Conservation (phyloP, 2,888 invertebrate genomes). For the Nineta flava region DNA sequence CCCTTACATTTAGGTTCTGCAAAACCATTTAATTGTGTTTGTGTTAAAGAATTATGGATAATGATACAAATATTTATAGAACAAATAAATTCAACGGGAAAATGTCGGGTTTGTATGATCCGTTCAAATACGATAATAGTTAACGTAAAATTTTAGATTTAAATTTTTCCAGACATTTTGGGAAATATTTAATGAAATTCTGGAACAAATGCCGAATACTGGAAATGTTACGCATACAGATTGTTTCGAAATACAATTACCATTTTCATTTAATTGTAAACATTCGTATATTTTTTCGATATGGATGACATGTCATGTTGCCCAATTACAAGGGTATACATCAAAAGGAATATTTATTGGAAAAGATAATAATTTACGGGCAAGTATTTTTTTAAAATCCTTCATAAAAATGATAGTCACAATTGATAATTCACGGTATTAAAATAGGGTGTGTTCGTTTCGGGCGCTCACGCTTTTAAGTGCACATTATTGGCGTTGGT, state of each 20-base stretch:
- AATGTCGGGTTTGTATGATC: conserved; percentile 14
- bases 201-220: conserved; percentile 15
- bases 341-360: background rate
- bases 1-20: conserved; percentile 13
- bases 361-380: conserved; percentile 8
- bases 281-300: background rate
- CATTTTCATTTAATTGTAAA: background rate
- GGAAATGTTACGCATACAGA: conserved; percentile 17
- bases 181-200: conserved; percentile 25
- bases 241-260: background rate
- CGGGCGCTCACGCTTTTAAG: no score
- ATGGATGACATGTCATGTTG: background rate
- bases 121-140: background rate
- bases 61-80: conserved; percentile 31
- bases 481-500: no score
- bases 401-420: no score
- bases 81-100: conserved; percentile 18
- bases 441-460: no score
- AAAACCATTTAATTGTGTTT: conserved; percentile 38
- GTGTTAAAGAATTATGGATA: conserved; percentile 40
- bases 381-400: conserved; percentile 7
- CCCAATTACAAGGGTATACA: background rate
- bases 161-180: conserved; percentile 27
- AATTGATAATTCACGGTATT: no score
- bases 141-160: no score